Conservation (phyloP, 92 coral and sea anemone genomes). For the Palythoa grandiflora region DNA sequence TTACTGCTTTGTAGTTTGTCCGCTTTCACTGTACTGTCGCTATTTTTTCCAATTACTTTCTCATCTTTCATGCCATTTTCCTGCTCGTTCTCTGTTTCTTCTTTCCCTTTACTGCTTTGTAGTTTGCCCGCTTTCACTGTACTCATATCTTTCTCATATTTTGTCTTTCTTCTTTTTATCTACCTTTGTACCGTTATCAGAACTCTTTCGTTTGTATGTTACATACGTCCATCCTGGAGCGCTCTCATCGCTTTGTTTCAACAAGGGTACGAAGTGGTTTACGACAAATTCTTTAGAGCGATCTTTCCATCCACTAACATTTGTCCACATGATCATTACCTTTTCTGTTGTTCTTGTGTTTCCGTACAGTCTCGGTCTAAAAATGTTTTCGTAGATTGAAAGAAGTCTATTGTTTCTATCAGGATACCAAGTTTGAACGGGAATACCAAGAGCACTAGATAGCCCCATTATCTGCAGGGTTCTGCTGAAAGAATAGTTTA, state of each 20-base stretch:
- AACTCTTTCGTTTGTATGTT: neutral
- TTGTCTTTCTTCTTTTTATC: neutral
- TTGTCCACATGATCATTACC: slow-evolving; percentile 36
- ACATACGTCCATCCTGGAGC: neutral
- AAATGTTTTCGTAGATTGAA: slow-evolving; percentile 30
- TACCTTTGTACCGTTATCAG: neutral
- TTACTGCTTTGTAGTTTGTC: too few relatives aligned
- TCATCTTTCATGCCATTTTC: too few relatives aligned
- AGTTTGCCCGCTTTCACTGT: too few relatives aligned
- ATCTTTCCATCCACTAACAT: slow-evolving; percentile 44
- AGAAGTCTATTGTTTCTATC: slow-evolving; percentile 28
- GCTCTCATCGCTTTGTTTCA: neutral
- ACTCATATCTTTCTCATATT: too few relatives aligned
- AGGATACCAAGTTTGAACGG: slow-evolving; percentile 16
- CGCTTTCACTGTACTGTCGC: too few relatives aligned
- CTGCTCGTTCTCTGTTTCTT: too few relatives aligned
- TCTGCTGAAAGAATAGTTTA: slow-evolving; percentile 49
- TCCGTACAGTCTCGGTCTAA: slow-evolving; percentile 15
- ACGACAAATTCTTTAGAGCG: slow-evolving; percentile 44
- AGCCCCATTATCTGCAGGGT: slow-evolving; percentile 49
- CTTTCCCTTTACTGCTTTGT: too few relatives aligned
- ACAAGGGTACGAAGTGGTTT: slow-evolving; percentile 43
- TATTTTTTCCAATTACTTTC: too few relatives aligned
- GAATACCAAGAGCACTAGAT: slow-evolving; percentile 22
- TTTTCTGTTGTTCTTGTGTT: neutral